Percentiles rank a stretch among this genome's conserved stretches.
Evolutionary conservation across 2,888 invertebrate species (phyloP).

Genomic region (Aromia moschata): DNA sequence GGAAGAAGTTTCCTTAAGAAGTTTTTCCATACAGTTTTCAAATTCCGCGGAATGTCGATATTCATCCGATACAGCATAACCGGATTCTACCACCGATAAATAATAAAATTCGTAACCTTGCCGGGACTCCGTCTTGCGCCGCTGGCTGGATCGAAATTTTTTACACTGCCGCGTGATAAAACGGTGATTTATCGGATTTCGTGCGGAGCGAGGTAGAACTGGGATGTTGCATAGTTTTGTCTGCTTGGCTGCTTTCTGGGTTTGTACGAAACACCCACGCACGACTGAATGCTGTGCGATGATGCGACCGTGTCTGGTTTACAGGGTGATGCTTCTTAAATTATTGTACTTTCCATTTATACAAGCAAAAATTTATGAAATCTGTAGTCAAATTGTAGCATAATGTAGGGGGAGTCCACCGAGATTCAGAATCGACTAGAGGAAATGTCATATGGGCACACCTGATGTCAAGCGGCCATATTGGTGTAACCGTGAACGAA

Average conservation of each 20-base stretch:
- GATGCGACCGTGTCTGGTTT: slow-evolving; percentile 9
- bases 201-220: slow-evolving; percentile 15
- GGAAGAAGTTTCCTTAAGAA: no score
- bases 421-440: no score
- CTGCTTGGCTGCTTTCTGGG: slow-evolving; percentile 23
- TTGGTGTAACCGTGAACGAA: no score
- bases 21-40: no score
- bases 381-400: no score
- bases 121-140: background rate
- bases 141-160: slow-evolving; percentile 5
- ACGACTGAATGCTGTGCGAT: slow-evolving; percentile 5
- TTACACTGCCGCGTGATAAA: slow-evolving; percentile 9
- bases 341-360: background rate
- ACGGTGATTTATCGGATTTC: slow-evolving; percentile 18
- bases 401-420: no score
- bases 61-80: slow-evolving; percentile 15
- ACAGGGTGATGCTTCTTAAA: background rate
- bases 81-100: slow-evolving; percentile 11
- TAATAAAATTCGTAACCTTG: slow-evolving; percentile 9
- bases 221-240: slow-evolving; percentile 17
- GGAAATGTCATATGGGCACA: no score
- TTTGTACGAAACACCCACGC: slow-evolving; percentile 21
- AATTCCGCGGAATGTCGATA: slow-evolving; percentile 5
- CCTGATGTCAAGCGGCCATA: no score
- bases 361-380: no score